A percentile compares a stretch with the other conserved stretches of the same genome.
Evolutionary conservation across 2,888 invertebrate genomes (phyloP).

Genomic region (Teinopalpus imperialis): DNA sequence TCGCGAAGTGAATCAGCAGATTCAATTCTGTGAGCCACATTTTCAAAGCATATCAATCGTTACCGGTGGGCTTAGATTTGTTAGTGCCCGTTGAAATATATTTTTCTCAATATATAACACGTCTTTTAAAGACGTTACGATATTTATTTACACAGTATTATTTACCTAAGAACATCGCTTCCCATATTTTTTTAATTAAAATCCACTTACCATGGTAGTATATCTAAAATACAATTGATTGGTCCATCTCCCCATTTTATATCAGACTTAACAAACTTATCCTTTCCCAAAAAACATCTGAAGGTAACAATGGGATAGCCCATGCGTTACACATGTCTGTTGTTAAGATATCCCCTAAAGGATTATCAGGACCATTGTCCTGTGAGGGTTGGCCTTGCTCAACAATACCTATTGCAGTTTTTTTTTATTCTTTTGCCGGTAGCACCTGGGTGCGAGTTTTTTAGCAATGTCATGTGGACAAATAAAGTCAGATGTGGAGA

Average conservation of each 20-base stretch:
- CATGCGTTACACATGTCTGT: constrained; percentile 67
- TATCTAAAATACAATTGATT: neutral
- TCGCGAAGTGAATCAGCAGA: too few relatives aligned
- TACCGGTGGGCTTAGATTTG: too few relatives aligned
- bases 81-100: too few relatives aligned
- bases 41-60: too few relatives aligned
- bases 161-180: too few relatives aligned
- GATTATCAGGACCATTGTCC: constrained; percentile 47
- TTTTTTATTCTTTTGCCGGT: constrained; percentile 43
- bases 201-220: neutral
- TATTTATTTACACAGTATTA: too few relatives aligned
- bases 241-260: constrained; percentile 9
- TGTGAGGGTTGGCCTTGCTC: constrained; percentile 34
- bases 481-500: constrained; percentile 51
- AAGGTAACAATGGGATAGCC: constrained; percentile 45
- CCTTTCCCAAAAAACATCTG: constrained; percentile 32
- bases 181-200: too few relatives aligned
- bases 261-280: constrained; percentile 30
- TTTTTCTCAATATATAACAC: too few relatives aligned
- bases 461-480: constrained; percentile 55
- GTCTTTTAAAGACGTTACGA: too few relatives aligned
- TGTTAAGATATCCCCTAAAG: constrained; percentile 44
- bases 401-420: constrained; percentile 42
- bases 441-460: constrained; percentile 68
- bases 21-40: too few relatives aligned